Conservation (phyloP, 2,797 vertebrate species). For the Cossypha dichroa region DNA sequence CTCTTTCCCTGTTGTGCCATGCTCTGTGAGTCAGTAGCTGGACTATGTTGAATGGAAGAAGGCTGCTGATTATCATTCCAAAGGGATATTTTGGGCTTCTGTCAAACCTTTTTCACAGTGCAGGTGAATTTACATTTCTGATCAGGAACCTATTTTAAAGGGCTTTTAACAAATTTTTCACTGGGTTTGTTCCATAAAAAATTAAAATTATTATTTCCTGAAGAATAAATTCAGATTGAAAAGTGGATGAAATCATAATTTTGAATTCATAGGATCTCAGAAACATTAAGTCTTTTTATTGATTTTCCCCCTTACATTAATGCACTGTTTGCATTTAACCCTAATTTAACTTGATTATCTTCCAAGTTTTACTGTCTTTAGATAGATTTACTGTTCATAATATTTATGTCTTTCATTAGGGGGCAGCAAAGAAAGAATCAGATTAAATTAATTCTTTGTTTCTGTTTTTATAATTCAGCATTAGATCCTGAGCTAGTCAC, state of each 20-base stretch:
- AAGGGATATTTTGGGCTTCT: not conserved
- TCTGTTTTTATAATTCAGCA: not conserved
- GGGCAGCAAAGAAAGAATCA: conserved; percentile 6
- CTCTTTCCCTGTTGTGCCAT: rapidly evolving
- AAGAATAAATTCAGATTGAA: not conserved
- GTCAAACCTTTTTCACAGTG: not conserved
- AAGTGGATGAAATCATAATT: not conserved
- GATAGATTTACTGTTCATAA: not conserved
- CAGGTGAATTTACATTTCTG: not conserved
- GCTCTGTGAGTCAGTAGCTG: not conserved
- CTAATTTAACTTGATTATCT: not conserved
- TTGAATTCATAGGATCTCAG: not conserved
- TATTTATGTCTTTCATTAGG: not conserved
- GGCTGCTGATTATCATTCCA: not conserved
- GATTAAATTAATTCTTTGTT: not conserved
- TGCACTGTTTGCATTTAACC: not conserved
- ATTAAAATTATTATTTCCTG: not conserved
- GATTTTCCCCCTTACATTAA: not conserved
- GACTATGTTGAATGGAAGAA: not conserved
- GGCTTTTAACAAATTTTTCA: not conserved
- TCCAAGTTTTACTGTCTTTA: not conserved
- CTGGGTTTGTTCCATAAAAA: not conserved
- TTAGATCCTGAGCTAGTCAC: conserved; percentile 43
- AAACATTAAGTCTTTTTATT: not conserved
- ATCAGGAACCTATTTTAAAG: not conserved